phyloP scores from a whole-genome alignment of 2,888 invertebrate species.

The Argyra leucocephala region DNA sequence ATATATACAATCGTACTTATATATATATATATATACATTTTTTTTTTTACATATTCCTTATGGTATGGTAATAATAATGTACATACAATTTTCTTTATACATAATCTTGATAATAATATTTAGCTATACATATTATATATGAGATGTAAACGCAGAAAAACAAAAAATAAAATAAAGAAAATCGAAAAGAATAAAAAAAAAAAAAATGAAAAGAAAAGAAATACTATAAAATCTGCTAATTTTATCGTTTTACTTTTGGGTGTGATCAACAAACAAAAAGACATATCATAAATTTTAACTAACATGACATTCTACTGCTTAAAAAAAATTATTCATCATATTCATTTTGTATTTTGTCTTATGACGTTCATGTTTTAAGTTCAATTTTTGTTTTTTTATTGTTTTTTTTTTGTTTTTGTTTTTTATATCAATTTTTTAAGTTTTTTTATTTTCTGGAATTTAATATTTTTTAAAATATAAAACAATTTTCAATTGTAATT shows the following conservation, averaged over 20 bases:
- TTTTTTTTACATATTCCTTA: not conserved
- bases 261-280: slow-evolving; percentile 23
- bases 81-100: not conserved
- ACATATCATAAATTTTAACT: slow-evolving; percentile 40
- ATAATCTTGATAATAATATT: not conserved
- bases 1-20: not conserved
- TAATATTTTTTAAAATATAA: too few species aligned
- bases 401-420: too few species aligned
- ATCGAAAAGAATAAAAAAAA: not conserved
- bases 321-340: not conserved
- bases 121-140: not conserved
- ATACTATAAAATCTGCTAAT: slow-evolving; percentile 1
- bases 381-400: too few species aligned
- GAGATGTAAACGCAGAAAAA: not conserved
- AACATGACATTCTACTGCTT: slow-evolving; percentile 42
- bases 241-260: slow-evolving; percentile 7
- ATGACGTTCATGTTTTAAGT: not conserved
- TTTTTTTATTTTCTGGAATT: too few species aligned
- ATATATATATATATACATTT: not conserved
- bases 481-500: too few species aligned
- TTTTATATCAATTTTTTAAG: too few species aligned
- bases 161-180: too few species aligned
- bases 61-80: too few species aligned
- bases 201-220: not conserved
- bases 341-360: not conserved